Percentiles rank a stretch among this genome's conserved stretches.
phyloP scores from a whole-genome alignment of 1,140 invertebrate genomes.

The Gryon sp. region DNA sequence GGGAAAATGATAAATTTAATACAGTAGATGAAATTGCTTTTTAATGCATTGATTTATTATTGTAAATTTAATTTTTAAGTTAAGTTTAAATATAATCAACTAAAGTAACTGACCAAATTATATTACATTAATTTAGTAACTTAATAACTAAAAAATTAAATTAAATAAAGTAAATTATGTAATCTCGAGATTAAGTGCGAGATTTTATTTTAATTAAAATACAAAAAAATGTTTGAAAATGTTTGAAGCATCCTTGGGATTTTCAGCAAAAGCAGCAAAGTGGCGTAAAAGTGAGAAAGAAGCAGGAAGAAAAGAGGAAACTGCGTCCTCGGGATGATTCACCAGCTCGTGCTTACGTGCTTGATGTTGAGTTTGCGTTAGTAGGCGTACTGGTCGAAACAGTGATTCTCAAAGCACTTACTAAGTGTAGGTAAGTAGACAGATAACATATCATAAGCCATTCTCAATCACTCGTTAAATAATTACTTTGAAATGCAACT shows the following conservation, averaged over 20 bases:
- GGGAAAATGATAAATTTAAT: too few relatives aligned
- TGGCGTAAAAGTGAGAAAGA: conserved; percentile 38
- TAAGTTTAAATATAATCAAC: too few relatives aligned
- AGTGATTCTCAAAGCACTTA: conserved; percentile 57
- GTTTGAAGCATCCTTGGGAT: conserved; percentile 3
- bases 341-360: conserved; percentile 66
- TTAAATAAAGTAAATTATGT: too few relatives aligned
- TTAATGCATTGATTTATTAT: too few relatives aligned
- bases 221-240: not conserved
- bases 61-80: too few relatives aligned
- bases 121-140: too few relatives aligned
- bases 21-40: too few relatives aligned
- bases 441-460: conserved; percentile 25
- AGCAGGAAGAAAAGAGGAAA: conserved; percentile 59
- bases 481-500: not conserved
- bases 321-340: conserved; percentile 68
- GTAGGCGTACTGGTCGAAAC: conserved; percentile 49
- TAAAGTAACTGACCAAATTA: too few relatives aligned
- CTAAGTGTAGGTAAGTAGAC: conserved; percentile 41
- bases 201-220: not conserved
- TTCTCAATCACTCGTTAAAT: conserved; percentile 5
- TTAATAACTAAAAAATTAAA: too few relatives aligned
- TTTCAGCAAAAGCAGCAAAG: conserved; percentile 33
- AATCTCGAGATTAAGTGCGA: not conserved
- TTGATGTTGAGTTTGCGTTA: conserved; percentile 31